Base-by-base conservation (phyloP, 2,113 vertebrate genomes). In the Cettia cetti region DNA sequence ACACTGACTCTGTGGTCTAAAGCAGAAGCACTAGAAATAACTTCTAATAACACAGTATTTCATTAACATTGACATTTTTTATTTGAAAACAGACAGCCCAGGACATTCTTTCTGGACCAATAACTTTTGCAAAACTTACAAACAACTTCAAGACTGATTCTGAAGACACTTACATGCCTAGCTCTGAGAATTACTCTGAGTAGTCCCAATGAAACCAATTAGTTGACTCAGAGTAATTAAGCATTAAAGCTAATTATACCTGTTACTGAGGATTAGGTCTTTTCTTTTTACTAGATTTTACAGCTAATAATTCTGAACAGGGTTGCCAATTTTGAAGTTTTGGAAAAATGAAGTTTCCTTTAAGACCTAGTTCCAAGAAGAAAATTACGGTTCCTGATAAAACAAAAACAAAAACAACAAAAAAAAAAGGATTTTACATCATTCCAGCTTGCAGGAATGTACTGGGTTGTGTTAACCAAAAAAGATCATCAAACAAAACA, bases 181-280 rank as follows among this genome's bases (percentile, higher is more conserved):
- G 39, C 60, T 92, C 30, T 65, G 74, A 94, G 56, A 69, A 91
- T 65, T 84, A 66, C 63, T 63, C 47, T 66, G 66, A 94, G 64
- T 11, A 92, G 76, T 94, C 93, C 93, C 93, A 78, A 74, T 89
- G 88, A 94, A 97, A 94, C 82, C 92, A 96, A 96, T 94, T 95
- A 95, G 81, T 37, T 93, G 94, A 95, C 82, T 96, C 79, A 95
- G 71, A 87, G 82, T 96, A 95, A 93, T 97, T 96, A 96, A 89
- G 64, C 26, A 95, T 89, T 95, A 92, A 60, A 92, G 45, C 23
- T 95, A 91, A 96, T 95, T 92, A 92, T 88, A 96, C 76, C 71
- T 94, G 86, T 94, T 94, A 74, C 63, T 78, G 64, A 85, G 70
- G 94, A 95, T 82, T 79, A 95, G 81, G 70, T 30, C 61, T n/a